Evolutionary conservation across 1,140 invertebrate species (phyloP).

Genomic region (Tigriopus japonicus): DNA sequence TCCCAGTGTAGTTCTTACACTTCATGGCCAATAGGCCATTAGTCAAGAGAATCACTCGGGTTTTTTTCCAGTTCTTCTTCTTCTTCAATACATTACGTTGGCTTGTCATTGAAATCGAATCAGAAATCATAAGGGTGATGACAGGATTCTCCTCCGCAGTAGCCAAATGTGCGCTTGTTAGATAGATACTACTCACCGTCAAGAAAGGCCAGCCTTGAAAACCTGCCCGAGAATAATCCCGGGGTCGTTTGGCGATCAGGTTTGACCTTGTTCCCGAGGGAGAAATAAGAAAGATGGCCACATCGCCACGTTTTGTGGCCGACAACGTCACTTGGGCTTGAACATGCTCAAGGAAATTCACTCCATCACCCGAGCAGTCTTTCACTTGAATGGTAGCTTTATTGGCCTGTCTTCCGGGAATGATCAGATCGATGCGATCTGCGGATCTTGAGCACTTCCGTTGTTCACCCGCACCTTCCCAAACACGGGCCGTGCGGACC

Average conservation of each 20-base stretch:
- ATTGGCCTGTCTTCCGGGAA: conserved; percentile 16
- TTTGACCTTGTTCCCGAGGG: conserved; percentile 67
- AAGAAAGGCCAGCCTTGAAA: conserved; percentile 72
- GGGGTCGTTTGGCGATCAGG: conserved; percentile 59
- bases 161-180: too few species aligned
- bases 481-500: not conserved
- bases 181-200: too few species aligned
- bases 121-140: too few species aligned
- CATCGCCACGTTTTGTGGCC: conserved; percentile 62
- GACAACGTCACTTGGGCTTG: conserved; percentile 44
- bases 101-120: too few species aligned
- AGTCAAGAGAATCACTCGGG: too few species aligned
- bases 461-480: conserved; percentile 11
- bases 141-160: too few species aligned
- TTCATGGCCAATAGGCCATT: too few species aligned
- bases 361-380: conserved; percentile 47
- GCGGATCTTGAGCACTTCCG: conserved; percentile 29
- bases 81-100: too few species aligned
- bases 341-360: conserved; percentile 84
- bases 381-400: conserved; percentile 42
- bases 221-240: conserved; percentile 63
- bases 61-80: too few species aligned
- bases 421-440: conserved; percentile 37
- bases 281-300: conserved; percentile 68
- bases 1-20: too few species aligned